Percentiles rank a stretch among this genome's conserved stretches.
phyloP scores from a whole-genome alignment of 2,113 vertebrate genomes.

The Dicaeum eximium region DNA sequence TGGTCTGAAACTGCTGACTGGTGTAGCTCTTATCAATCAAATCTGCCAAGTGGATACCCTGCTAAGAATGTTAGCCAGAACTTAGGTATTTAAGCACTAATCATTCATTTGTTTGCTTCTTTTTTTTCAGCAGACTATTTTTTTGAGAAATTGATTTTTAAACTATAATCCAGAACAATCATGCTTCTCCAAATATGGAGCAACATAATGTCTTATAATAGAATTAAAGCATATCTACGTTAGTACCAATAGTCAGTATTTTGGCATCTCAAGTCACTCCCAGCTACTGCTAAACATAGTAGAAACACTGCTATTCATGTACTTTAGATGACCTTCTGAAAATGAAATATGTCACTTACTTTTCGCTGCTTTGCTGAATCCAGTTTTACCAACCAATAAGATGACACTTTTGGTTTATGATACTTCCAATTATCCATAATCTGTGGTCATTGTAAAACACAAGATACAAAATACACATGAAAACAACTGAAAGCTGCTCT shows the following conservation, averaged over 20 bases:
- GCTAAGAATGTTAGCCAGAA: neutral
- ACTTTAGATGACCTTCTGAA: neutral
- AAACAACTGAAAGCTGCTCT: neutral
- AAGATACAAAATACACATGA: neutral
- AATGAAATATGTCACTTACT: constrained; percentile 69
- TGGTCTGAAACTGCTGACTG: neutral
- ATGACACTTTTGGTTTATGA: constrained; percentile 96
- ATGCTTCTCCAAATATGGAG: neutral
- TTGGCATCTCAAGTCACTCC: neutral
- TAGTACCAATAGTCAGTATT: neutral
- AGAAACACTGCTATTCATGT: neutral
- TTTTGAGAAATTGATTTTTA: neutral
- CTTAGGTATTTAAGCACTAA: neutral
- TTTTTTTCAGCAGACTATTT: neutral
- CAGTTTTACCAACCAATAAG: constrained; percentile 95
- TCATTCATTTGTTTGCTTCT: neutral
- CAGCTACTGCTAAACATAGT: neutral
- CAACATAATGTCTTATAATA: neutral
- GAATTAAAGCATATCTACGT: neutral
- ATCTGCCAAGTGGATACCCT: neutral
- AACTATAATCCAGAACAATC: neutral
- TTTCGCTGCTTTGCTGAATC: constrained; percentile 94
- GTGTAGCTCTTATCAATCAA: neutral
- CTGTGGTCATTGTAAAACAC: constrained; percentile 65
- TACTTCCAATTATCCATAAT: constrained; percentile 97